Evolutionary conservation across 2,888 invertebrate genomes (phyloP), one percentile per base, ranked within the genome.

Genomic region (Autographa gamma): DNA sequence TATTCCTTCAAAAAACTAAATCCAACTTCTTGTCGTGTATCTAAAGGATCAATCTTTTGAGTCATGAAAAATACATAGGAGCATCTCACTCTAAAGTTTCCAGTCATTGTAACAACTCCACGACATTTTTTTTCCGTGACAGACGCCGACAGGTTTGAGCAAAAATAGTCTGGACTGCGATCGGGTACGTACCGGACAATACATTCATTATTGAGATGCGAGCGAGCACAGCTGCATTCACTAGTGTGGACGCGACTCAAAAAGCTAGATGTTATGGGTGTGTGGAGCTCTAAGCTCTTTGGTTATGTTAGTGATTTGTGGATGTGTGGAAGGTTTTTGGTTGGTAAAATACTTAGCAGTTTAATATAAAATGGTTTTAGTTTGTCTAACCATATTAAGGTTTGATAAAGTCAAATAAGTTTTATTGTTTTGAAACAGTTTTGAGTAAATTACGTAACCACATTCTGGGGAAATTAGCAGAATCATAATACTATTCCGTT

Each of bases 61-160:
- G 64, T 71, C 75, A 85, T 81, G 87, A 76, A 82, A 77, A 73
- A 81, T 79, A 79, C 82, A 79, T 81, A 25, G 59, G 63, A 60
- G 61, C 66, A 69, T 52, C 59, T 73, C 65, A 64, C 68, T 78
- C 69, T 71, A 77, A 80, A 77, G 73, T 76, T 73, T 84, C 63
- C 63, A 79, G 74, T 67, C 66, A 60, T 64, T 74, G 71, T 77
- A 82, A 73, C 91, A 71, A 78, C 89, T 90, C 90, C 81, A 89
- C 72, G 58, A 69, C 66, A 73, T 77, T 80, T 79, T 85, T 43
- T 85, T 86, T 81, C 85, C 83, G 76, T 95, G 93, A 95, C 91
- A 87, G 93, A 94, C 93, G 87, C 88, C 84, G 93, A 92, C 95
- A 95, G 95, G 95, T 94, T 93, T 89, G 90, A 90, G 92, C 92